Percentiles rank a stretch among this genome's conserved stretches.
These are phyloP conservation scores for Drosophila sucinea DNA, from an alignment of 1,140 invertebrate genomes.

Conservation along the genomic window DNA sequence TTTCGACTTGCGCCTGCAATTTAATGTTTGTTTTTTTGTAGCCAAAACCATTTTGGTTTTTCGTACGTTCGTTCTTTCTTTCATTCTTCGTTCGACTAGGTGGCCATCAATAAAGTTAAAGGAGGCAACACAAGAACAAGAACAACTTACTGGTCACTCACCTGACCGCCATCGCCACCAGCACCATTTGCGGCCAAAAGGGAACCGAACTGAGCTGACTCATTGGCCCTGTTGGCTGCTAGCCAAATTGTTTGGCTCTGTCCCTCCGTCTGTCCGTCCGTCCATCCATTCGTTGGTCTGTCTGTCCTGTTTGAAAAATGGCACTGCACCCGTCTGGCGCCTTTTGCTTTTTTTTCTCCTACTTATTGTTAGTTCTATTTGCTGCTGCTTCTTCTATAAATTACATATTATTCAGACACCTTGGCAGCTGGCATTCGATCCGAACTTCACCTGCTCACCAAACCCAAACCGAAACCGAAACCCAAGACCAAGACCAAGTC, in stretches of 20 bases:
- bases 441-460: background rate
- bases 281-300: constrained; percentile 28
- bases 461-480: no score
- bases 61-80: background rate
- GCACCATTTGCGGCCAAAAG: constrained; percentile 22
- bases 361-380: constrained; percentile 12
- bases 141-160: constrained; percentile 53
- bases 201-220: constrained; percentile 4
- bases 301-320: constrained; percentile 54
- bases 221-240: constrained; percentile 27
- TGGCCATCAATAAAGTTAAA: constrained; percentile 26
- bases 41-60: background rate
- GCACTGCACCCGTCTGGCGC: constrained; percentile 56
- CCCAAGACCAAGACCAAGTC: background rate
- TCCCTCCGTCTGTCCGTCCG: constrained; percentile 20
- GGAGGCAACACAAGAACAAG: constrained; percentile 24
- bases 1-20: background rate
- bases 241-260: constrained; percentile 32
- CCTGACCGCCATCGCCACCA: constrained; percentile 19
- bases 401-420: constrained; percentile 50
- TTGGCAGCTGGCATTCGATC: constrained; percentile 41
- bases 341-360: constrained; percentile 38
- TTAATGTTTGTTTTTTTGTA: background rate
- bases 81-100: background rate
- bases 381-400: constrained; percentile 36